Percentiles rank a stretch among this genome's conserved stretches.
Conservation (phyloP, 2,113 vertebrate genomes). For the Anthoscopus minutus region DNA sequence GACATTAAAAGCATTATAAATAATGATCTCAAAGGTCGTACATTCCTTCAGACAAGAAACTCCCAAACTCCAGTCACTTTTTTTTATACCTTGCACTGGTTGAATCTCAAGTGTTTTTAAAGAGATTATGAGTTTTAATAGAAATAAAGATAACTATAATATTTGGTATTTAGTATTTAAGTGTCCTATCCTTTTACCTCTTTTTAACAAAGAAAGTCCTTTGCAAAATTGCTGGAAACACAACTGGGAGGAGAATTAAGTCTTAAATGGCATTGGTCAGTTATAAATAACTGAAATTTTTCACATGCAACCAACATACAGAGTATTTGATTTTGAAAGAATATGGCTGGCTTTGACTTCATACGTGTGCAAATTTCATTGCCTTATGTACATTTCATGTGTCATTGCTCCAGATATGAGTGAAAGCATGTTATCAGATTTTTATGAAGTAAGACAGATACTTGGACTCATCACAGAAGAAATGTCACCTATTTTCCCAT, state of each 20-base stretch:
- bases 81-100: not conserved
- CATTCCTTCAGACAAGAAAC: slow-evolving; percentile 9
- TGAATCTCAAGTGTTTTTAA: slow-evolving; percentile 32
- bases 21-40: slow-evolving; percentile 9
- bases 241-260: not conserved
- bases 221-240: not conserved
- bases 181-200: not conserved
- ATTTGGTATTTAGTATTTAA: slow-evolving; percentile 28
- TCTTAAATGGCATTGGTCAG: slow-evolving; percentile 17
- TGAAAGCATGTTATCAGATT: not conserved
- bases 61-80: not conserved
- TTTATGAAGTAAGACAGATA: not conserved
- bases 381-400: slow-evolving; percentile 30
- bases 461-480: not conserved
- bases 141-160: not conserved
- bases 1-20: slow-evolving; percentile 18
- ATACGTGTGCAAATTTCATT: slow-evolving; percentile 35
- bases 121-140: slow-evolving; percentile 14
- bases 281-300: slow-evolving; percentile 65
- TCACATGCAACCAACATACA: slow-evolving; percentile 31
- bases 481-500: not conserved
- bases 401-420: not conserved
- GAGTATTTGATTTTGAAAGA: slow-evolving; percentile 40
- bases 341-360: slow-evolving; percentile 24
- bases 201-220: not conserved